Conservation (phyloP, 37 sponge, comb jelly and placozoan genomes). For the Beroe forskalii region DNA sequence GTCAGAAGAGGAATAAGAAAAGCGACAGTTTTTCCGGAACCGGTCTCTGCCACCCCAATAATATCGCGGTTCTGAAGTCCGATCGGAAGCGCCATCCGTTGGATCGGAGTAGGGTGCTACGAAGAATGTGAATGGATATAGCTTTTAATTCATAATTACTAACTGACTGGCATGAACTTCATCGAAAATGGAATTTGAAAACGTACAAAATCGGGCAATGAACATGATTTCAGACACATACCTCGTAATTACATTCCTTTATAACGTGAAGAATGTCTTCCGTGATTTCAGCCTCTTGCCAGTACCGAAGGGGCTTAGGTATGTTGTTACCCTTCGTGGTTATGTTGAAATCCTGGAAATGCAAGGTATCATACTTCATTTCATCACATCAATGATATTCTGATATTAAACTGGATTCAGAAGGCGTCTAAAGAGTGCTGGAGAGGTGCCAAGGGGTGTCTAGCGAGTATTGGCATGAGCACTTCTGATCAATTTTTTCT, state of each 20-base stretch:
- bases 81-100: constrained; percentile 94
- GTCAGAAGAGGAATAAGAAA: constrained; percentile 93
- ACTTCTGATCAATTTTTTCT: too few species aligned
- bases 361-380: too few species aligned
- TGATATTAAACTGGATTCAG: too few species aligned
- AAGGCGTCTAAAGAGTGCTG: too few species aligned
- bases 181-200: too few species aligned
- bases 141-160: neutral
- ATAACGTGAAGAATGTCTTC: constrained; percentile 79
- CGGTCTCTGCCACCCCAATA: constrained; percentile 98
- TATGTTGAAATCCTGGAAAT: constrained; percentile 82
- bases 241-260: constrained; percentile 75
- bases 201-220: too few species aligned
- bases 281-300: constrained; percentile 81
- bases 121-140: neutral
- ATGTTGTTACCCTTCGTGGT: constrained; percentile 80
- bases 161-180: too few species aligned
- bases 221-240: too few species aligned
- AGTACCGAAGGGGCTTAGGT: constrained; percentile 82
- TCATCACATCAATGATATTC: too few species aligned
- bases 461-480: too few species aligned
- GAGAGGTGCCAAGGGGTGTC: too few species aligned
- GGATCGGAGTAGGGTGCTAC: constrained; percentile 95
- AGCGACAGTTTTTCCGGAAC: constrained; percentile 98
- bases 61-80: constrained; percentile 97